A percentile compares a stretch with the other conserved stretches of the same genome.
These are phyloP conservation scores for Cyrtodaria siliqua DNA, from an alignment of 2,888 invertebrate species.

Conservation along the genomic window DNA sequence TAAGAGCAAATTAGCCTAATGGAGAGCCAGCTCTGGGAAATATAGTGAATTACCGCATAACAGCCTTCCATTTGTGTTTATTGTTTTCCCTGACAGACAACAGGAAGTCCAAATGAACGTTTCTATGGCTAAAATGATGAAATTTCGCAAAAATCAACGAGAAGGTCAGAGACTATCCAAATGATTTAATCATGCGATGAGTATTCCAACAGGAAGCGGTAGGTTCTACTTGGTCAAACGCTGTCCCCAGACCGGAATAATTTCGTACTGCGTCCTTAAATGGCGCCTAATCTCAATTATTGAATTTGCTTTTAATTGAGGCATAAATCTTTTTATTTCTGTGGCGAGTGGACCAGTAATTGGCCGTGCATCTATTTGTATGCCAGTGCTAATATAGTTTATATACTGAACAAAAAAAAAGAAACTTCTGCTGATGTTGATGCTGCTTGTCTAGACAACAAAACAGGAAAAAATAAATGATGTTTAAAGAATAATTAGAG, in stretches of 20 bases:
- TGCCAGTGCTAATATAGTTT: constrained; percentile 27
- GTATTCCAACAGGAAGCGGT: constrained; percentile 17
- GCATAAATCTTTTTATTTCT: constrained; percentile 34
- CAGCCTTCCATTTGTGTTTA: constrained; percentile 56
- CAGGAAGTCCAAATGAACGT: constrained; percentile 43
- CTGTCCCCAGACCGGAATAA: constrained; percentile 5
- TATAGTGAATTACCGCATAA: constrained; percentile 40
- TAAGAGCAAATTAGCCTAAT: constrained; percentile 64
- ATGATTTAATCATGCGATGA: constrained; percentile 23
- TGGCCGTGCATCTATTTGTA: not conserved
- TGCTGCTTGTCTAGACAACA: too few species aligned
- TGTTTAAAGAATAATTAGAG: too few species aligned
- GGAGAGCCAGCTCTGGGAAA: constrained; percentile 54
- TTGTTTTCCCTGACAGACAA: constrained; percentile 44
- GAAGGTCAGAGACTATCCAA: constrained; percentile 26
- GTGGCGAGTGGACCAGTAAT: constrained; percentile 4
- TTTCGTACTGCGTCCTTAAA: constrained; percentile 8
- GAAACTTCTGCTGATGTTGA: too few species aligned
- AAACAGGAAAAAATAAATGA: too few species aligned
- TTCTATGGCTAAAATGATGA: constrained; percentile 36
- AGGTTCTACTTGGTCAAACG: constrained; percentile 11
- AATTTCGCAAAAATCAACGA: constrained; percentile 42
- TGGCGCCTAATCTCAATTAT: constrained; percentile 22
- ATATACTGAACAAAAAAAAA: too few species aligned
- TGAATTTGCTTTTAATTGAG: constrained; percentile 44